These are phyloP conservation scores for Drepana falcataria DNA, from an alignment of 2,888 invertebrate species.

Conservation along the genomic window DNA sequence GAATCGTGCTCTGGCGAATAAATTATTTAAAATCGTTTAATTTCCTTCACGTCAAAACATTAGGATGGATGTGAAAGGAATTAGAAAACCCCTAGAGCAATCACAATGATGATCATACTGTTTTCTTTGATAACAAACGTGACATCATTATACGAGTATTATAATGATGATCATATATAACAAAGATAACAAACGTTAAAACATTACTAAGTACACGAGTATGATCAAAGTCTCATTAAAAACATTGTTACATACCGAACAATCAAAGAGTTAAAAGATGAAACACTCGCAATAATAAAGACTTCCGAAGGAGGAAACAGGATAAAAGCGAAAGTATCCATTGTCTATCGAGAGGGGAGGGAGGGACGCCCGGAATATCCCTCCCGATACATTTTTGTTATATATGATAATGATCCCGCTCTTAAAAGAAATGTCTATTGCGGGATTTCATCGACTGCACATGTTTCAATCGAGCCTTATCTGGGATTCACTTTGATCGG, in stretches of 20 bases:
- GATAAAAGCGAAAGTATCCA: neutral
- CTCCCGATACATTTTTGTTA: neutral
- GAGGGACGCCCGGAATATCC: neutral
- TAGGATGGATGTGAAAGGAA: no score
- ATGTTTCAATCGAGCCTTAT: constrained; percentile 2
- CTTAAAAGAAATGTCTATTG: constrained; percentile 1
- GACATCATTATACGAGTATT: no score
- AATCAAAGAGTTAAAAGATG: neutral
- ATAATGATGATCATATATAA: no score
- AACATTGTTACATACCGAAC: neutral
- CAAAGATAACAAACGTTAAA: neutral
- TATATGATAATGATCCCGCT: neutral
- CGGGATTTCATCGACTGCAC: constrained; percentile 2
- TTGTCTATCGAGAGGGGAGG: neutral
- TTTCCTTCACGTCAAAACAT: no score
- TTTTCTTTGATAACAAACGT: no score
- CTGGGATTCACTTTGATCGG: neutral
- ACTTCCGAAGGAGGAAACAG: neutral
- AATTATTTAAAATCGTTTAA: no score
- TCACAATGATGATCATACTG: no score
- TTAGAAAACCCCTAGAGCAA: no score
- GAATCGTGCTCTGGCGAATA: no score
- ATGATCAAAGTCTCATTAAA: neutral
- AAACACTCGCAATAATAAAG: neutral
- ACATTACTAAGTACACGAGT: neutral